phyloP scores from a whole-genome alignment of 1,140 invertebrate genomes.

The Elymnias hypermnestra region DNA sequence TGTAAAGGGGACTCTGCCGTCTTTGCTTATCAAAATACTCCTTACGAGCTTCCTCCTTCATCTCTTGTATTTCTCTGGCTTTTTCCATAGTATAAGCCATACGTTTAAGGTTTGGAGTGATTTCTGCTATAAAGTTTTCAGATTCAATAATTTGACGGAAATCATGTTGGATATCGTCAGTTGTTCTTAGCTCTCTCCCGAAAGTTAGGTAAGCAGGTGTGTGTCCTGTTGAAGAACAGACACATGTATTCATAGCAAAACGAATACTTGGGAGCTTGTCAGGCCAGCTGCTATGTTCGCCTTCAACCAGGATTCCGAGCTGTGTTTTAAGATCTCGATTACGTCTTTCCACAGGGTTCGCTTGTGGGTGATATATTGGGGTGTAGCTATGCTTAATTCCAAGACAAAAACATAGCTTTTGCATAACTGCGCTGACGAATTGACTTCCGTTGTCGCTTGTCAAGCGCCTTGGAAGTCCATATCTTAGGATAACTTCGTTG shows the following conservation, averaged over 20 bases:
- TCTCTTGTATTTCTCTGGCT: neutral
- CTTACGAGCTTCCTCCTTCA: conserved; percentile 24
- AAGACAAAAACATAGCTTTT: conserved; percentile 23
- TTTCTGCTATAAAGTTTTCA: conserved; percentile 41
- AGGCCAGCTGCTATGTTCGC: conserved; percentile 41
- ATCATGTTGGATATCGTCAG: conserved; percentile 25
- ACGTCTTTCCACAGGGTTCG: conserved; percentile 55
- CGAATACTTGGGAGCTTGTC: conserved; percentile 12
- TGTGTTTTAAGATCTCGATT: conserved; percentile 61
- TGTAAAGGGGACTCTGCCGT: conserved; percentile 1
- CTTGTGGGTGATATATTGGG: conserved; percentile 45
- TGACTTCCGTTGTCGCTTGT: conserved; percentile 52
- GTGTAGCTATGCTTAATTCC: conserved; percentile 35
- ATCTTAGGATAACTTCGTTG: conserved; percentile 48
- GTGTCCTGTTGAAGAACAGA: conserved; percentile 1
- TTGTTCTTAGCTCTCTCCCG: conserved; percentile 40
- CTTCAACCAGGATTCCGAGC: conserved; percentile 42
- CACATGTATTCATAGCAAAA: conserved; percentile 22
- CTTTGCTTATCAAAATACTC: conserved; percentile 1
- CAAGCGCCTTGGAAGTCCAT: conserved; percentile 38
- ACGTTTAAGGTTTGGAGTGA: conserved; percentile 33
- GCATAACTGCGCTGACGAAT: conserved; percentile 44
- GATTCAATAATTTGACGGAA: conserved; percentile 24
- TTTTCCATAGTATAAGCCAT: conserved; percentile 9
- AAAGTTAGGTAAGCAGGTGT: conserved; percentile 48